Evolutionary conservation across 2,113 vertebrate genomes (phyloP).

Genomic region (Rhabdornis inornatus): DNA sequence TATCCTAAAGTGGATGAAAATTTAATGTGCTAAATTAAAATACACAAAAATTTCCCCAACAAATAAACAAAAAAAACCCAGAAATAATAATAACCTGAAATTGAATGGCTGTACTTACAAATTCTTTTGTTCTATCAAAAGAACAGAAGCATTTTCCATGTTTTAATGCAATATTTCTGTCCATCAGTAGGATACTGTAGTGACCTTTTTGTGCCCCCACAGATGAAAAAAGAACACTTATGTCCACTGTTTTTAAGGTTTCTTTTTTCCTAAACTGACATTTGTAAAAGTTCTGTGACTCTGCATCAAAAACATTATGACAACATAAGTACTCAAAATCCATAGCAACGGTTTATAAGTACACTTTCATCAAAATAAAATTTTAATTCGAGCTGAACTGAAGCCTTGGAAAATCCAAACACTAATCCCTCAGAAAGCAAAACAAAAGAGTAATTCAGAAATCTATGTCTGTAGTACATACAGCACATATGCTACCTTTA

Average conservation of each 20-base stretch:
- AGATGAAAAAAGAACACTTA: not conserved
- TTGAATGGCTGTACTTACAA: not conserved
- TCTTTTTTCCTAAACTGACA: not conserved
- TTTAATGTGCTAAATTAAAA: not conserved
- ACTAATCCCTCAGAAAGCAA: slow-evolving; percentile 39
- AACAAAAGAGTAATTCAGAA: slow-evolving; percentile 48
- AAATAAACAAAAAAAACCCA: not conserved
- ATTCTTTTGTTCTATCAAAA: not conserved
- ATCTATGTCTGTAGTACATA: not conserved
- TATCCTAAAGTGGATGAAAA: not conserved
- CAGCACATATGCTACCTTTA: not conserved
- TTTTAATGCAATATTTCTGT: not conserved
- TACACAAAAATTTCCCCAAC: not conserved
- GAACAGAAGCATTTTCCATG: not conserved
- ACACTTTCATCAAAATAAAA: slow-evolving; percentile 61
- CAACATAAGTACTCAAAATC: slow-evolving; percentile 61
- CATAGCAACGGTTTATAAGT: slow-evolving; percentile 42
- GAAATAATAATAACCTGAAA: not conserved
- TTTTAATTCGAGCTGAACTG: slow-evolving; percentile 43
- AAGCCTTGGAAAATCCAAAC: slow-evolving; percentile 61
- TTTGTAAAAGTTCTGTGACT: slow-evolving; percentile 57
- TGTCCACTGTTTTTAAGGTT: not conserved
- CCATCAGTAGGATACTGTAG: not conserved
- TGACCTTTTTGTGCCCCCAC: not conserved
- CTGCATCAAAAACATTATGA: slow-evolving; percentile 62